A percentile compares a stretch with the other conserved stretches of the same genome.
Evolutionary conservation across 2,888 invertebrate genomes (phyloP).

Genomic region (Willowsia nigromaculata): DNA sequence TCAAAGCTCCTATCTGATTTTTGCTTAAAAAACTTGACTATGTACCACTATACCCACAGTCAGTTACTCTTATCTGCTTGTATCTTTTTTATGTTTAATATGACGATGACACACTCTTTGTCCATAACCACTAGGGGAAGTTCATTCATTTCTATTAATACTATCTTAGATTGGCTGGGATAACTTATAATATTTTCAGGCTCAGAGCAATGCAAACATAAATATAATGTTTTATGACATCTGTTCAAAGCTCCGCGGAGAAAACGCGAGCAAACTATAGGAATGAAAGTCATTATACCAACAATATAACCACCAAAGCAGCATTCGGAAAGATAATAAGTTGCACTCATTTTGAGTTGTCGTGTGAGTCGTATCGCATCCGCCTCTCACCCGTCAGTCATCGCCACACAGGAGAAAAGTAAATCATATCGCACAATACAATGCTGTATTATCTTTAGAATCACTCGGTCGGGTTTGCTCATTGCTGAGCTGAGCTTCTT

Average conservation of each 20-base stretch:
- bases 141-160: constrained; percentile 51
- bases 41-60: too few species aligned
- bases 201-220: too few species aligned
- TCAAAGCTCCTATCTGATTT: too few species aligned
- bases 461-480: constrained; percentile 25
- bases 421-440: constrained; percentile 47
- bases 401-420: constrained; percentile 31
- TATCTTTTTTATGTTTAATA: too few species aligned
- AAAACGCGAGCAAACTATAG: constrained; percentile 2
- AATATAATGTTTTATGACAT: background rate
- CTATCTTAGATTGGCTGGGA: constrained; percentile 11
- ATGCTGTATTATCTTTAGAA: constrained; percentile 39
- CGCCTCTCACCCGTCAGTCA: constrained; percentile 46
- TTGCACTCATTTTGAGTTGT: constrained; percentile 36
- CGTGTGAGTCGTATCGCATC: constrained; percentile 20
- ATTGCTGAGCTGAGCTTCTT: background rate
- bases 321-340: constrained; percentile 36
- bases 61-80: too few species aligned
- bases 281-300: background rate
- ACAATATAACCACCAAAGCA: constrained; percentile 5
- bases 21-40: too few species aligned
- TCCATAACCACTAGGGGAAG: too few species aligned
- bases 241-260: background rate
- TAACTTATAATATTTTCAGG: background rate
- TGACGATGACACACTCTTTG: too few species aligned